These are phyloP conservation scores for Xanthostigma xanthostigma DNA, from an alignment of 2,888 invertebrate genomes.

Conservation along the genomic window DNA sequence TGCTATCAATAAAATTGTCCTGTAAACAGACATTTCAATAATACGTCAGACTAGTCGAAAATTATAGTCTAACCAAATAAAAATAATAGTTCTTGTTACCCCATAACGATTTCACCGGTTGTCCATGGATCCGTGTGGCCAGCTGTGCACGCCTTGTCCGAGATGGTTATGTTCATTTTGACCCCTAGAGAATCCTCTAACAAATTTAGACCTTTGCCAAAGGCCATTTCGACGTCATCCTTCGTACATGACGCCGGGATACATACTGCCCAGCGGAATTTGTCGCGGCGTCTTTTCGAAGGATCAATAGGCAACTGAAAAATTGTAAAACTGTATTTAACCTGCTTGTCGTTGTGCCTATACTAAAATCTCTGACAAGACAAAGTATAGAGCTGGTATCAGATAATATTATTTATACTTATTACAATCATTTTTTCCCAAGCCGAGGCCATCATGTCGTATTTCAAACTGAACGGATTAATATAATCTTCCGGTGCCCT, in stretches of 20 bases:
- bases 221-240: not conserved
- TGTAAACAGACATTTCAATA: not conserved
- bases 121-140: slow-evolving; percentile 22
- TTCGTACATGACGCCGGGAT: not conserved
- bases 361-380: no score
- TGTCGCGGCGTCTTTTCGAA: not conserved
- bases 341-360: no score
- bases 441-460: slow-evolving; percentile 11
- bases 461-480: slow-evolving; percentile 6
- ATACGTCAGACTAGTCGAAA: not conserved
- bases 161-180: slow-evolving; percentile 29
- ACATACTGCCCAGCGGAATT: not conserved
- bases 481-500: slow-evolving; percentile 1
- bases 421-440: slow-evolving; percentile 16
- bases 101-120: not conserved
- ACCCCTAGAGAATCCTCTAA: slow-evolving; percentile 24
- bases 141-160: slow-evolving; percentile 33
- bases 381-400: not conserved
- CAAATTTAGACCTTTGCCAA: slow-evolving; percentile 22
- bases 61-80: no score
- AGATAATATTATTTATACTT: slow-evolving; percentile 2
- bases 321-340: not conserved
- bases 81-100: not conserved
- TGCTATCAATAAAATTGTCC: not conserved
- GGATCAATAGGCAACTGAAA: slow-evolving; percentile 8